Base-by-base conservation (phyloP, 2,113 vertebrate genomes). In the Thinocorus orbignyianus region DNA sequence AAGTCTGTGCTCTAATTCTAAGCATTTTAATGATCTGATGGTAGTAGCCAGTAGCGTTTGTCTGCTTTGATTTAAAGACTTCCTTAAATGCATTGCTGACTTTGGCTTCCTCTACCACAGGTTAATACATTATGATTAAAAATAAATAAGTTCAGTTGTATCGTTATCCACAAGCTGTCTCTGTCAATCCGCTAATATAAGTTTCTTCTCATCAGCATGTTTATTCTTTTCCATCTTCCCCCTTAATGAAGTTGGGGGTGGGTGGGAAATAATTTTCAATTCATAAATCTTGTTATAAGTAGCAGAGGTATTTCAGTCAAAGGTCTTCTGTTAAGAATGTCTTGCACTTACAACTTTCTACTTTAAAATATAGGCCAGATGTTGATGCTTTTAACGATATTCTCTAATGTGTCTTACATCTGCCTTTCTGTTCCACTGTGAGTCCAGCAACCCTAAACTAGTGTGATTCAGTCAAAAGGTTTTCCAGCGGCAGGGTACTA, bases 111-210 rank as follows among this genome's bases (percentile, higher is more conserved):
- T 85, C 25, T 54, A 66, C 86, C 71, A 62, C 49, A 96, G 83
- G 89, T 95, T 96, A 95, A 92, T 84, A 93, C 28, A 66, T 85
- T 89, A 88, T 69, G 73, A 94, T 94, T 93, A 95, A 96, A 95
- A 95, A 96, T 95, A 11, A 87, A 91, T 93, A 84, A 92, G 86
- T 61, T 85, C 37, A 58, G 69, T 77, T 68, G 17, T 84, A 61
- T 81, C 3, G 0, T 96, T 65, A 91, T 62, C 80, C 77, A 85
- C 72, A 68, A 91, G 76, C 65, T 82, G 14, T 74, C 60, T 88
- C 51, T 83, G 51, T 85, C 88, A 89, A 80, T 52, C 65, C 44
- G 37, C 78, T 95, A 88, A 78, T 58, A 58, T 46, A 44, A 78
- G 13, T 39, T 69, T 78, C 8, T 88, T 88, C 71, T 95, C 64